Evolutionary conservation across 2,113 vertebrate species (phyloP), one percentile per base, ranked within the genome.

Genomic region (Alectura lathami): DNA sequence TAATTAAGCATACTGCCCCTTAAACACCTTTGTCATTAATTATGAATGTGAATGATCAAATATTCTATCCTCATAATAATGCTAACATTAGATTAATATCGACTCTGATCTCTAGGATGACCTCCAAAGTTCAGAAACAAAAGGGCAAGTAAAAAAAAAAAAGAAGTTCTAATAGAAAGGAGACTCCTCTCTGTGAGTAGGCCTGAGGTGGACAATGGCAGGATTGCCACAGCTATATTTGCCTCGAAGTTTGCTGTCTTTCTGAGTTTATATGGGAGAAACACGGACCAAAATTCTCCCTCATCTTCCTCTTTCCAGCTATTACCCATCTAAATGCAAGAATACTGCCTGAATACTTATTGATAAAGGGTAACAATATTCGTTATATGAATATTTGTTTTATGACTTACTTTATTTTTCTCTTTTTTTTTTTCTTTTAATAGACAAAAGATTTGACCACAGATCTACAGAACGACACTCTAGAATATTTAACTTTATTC

Each of bases 1-100:
- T 97, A 97, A 97, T 97, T 97, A 98, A 93, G 91, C 86, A 60
- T 53, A 95, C 27, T 96, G 93, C 69, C 85, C 95, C 76, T 76
- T 96, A 80, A 66, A 81, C 66, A 92, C 53, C 67, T 94, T 95
- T 96, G 72, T 91, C 85, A 96, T 95, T 96, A 95, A 93, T 97
- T 95, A 97, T 96, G 88, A 96, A 96, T 95, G 76, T 90, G 70
- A 86, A 92, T 13, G 82, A 82, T 92, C 79, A 94, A 96, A 78
- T 88, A 96, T 66, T 72, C 74, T 84, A 86, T 68, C 76, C 93
- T 91, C 85, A 90, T 93, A 97, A 97, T 95, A 96, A 96, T 82
- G 60, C 89, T 75, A 95, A 81, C 53, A 86, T 88, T 88, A 96
- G 73, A 96, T 96, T 96, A 95, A 95, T 94, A 93, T 80, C 79